These are phyloP conservation scores for Thereva unica DNA, from an alignment of 2,888 invertebrate species.

Conservation along the genomic window DNA sequence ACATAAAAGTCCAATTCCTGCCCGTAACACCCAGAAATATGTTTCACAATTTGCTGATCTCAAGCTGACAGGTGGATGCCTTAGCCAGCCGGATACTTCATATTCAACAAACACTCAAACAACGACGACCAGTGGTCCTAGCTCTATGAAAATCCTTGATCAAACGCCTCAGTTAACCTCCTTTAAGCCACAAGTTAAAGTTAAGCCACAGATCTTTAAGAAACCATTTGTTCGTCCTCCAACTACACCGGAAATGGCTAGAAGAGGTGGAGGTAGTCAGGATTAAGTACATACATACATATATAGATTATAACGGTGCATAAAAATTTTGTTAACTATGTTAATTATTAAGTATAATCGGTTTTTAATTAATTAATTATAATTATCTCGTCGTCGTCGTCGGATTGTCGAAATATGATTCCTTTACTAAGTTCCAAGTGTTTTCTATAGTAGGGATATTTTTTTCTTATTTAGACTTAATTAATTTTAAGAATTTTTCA, in stretches of 20 bases:
- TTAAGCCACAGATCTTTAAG: conserved; percentile 79
- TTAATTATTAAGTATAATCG: not conserved
- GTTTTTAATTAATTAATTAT: not conserved
- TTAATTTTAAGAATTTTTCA: too few relatives aligned
- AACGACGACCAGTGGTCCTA: conserved; percentile 45
- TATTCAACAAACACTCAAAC: conserved; percentile 47
- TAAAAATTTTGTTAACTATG: not conserved
- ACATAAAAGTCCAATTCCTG: conserved; percentile 61
- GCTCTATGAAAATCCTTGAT: conserved; percentile 41
- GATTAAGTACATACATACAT: too few relatives aligned
- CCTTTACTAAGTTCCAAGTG: too few relatives aligned
- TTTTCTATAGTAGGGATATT: too few relatives aligned
- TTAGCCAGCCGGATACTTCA: conserved; percentile 39
- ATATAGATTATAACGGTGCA: too few relatives aligned
- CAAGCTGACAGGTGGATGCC: conserved; percentile 64
- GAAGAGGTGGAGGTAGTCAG: conserved; percentile 25
- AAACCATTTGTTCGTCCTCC: conserved; percentile 59
- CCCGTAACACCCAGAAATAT: conserved; percentile 66
- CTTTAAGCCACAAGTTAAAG: conserved; percentile 75
- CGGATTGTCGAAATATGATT: too few relatives aligned
- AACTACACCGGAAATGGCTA: conserved; percentile 43
- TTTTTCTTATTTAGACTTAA: too few relatives aligned
- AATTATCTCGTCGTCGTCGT: too few relatives aligned
- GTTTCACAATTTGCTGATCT: conserved; percentile 69
- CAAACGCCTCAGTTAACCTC: conserved; percentile 44